Conservation (phyloP, 2,888 invertebrate genomes). For the Halictus quadricinctus region DNA sequence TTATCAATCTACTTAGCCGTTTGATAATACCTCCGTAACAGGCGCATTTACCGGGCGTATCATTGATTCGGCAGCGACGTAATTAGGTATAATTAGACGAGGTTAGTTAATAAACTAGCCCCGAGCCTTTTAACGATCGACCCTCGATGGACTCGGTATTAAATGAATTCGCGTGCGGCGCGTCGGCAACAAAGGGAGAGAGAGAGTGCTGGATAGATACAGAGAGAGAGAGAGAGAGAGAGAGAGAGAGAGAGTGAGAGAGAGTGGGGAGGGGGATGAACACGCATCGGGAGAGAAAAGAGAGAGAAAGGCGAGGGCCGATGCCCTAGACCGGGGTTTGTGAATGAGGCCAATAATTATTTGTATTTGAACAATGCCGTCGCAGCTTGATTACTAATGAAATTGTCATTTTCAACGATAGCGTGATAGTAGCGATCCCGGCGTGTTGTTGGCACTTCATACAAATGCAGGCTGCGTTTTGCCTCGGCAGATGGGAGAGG, state of each 20-base stretch:
- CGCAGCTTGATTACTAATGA: constrained; percentile 77
- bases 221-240: background rate
- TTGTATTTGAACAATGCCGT: constrained; percentile 74
- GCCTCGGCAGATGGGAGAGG: constrained; percentile 29
- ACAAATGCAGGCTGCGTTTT: constrained; percentile 59
- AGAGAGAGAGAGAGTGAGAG: background rate
- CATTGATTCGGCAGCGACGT: constrained; percentile 44
- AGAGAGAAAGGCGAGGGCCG: background rate
- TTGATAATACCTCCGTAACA: constrained; percentile 41
- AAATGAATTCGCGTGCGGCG: constrained; percentile 9
- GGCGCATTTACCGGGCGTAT: constrained; percentile 34
- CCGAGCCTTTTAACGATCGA: constrained; percentile 55
- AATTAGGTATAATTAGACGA: constrained; percentile 56
- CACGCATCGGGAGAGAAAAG: constrained; percentile 17
- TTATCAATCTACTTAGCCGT: constrained; percentile 50
- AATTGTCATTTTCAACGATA: constrained; percentile 74
- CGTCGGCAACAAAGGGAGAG: constrained; percentile 11
- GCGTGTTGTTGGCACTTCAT: constrained; percentile 46
- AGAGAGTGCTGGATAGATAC: background rate
- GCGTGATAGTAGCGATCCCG: constrained; percentile 48
- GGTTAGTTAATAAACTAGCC: constrained; percentile 63
- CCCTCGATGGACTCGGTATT: constrained; percentile 20
- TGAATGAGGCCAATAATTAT: constrained; percentile 69
- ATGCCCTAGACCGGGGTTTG: background rate
- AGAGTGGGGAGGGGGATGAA: background rate